These are phyloP conservation scores for Littorina saxatilis DNA, from an alignment of 1,140 invertebrate genomes.

Conservation along the genomic window DNA sequence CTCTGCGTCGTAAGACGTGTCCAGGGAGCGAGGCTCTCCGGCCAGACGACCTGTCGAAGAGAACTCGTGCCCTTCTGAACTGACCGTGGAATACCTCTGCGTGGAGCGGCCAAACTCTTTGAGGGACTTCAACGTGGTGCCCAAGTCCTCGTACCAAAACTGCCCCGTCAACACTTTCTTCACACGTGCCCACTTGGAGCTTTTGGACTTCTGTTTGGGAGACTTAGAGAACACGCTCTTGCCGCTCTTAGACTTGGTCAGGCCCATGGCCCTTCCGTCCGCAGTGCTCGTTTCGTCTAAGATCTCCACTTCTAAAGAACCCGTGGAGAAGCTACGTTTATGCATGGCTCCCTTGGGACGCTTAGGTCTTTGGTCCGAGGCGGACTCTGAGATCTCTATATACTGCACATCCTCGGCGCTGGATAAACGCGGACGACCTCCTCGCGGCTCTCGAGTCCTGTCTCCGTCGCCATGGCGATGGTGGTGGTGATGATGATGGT, in stretches of 20 bases:
- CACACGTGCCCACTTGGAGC: constrained; percentile 71
- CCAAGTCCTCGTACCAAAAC: constrained; percentile 63
- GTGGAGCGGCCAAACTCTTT: constrained; percentile 57
- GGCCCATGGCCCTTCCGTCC: background rate
- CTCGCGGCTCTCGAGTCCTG: constrained; percentile 9
- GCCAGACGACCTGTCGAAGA: constrained; percentile 52
- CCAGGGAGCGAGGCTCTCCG: constrained; percentile 58
- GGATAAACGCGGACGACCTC: constrained; percentile 56
- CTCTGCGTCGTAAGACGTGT: constrained; percentile 63
- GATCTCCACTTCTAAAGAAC: constrained; percentile 68
- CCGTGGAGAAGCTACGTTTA: constrained; percentile 70
- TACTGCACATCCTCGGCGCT: constrained; percentile 65
- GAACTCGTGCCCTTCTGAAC: constrained; percentile 49
- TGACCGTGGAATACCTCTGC: constrained; percentile 48
- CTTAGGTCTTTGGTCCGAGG: constrained; percentile 61
- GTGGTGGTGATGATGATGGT: constrained; percentile 25
- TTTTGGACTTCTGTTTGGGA: constrained; percentile 64
- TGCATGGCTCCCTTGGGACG: constrained; percentile 55
- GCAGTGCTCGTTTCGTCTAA: constrained; percentile 50
- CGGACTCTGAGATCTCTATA: constrained; percentile 60
- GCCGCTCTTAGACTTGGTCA: constrained; percentile 45
- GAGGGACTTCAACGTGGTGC: constrained; percentile 61
- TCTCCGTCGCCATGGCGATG: constrained; percentile 27
- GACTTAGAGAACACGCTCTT: constrained; percentile 52
- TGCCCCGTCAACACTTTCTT: constrained; percentile 71